phyloP scores from a whole-genome alignment of 2,888 invertebrate species.

The Abrostola tripartita region DNA sequence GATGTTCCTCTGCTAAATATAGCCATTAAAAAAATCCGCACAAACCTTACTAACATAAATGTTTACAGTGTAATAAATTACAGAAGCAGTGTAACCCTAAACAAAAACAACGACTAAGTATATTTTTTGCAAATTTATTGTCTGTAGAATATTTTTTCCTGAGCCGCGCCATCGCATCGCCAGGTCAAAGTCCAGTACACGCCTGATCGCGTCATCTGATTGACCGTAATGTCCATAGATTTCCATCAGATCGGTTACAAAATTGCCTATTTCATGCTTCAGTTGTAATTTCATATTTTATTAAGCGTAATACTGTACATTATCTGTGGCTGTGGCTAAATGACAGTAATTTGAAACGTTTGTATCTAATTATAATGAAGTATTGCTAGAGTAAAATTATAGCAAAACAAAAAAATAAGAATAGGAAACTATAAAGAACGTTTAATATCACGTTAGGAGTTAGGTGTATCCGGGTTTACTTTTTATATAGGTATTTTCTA shows the following conservation, averaged over 20 bases:
- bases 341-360: conserved; percentile 6
- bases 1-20: too few relatives aligned
- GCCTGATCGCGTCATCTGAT: conserved; percentile 62
- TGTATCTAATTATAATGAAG: too few relatives aligned
- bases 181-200: conserved; percentile 52
- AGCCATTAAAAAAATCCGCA: too few relatives aligned
- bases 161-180: neutral
- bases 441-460: too few relatives aligned
- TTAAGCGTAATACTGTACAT: conserved; percentile 39
- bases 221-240: conserved; percentile 55
- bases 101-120: conserved; percentile 28
- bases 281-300: conserved; percentile 58
- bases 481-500: too few relatives aligned
- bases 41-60: too few relatives aligned
- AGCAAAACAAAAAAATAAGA: too few relatives aligned
- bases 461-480: too few relatives aligned
- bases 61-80: conserved; percentile 10
- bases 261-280: conserved; percentile 69
- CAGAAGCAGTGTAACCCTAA: conserved; percentile 26
- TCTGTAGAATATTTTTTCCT: conserved; percentile 28
- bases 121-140: conserved; percentile 33
- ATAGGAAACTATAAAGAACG: too few relatives aligned
- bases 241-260: conserved; percentile 56
- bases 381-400: too few relatives aligned
- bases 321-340: conserved; percentile 23